Evolutionary conservation across 2,113 vertebrate species (phyloP), one percentile per base, ranked within the genome.

Genomic region (Urocitellus parryii): DNA sequence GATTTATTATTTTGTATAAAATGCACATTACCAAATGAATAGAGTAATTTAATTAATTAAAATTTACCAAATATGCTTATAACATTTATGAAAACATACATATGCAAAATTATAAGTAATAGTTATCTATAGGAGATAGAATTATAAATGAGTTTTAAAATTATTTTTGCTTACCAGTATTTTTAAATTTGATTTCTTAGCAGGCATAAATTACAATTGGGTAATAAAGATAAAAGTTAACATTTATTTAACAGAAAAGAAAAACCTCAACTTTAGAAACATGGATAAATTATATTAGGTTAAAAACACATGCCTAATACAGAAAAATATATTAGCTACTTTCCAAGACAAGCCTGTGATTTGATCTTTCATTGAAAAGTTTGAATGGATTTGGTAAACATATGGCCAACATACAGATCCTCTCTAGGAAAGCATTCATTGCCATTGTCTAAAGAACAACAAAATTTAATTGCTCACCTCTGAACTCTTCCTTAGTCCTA

Each of bases 311-410:
- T 87, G 25, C 78, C 11, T 77, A 84, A 91, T 29, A 73, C n/a
- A 73, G 81, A 72, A 90, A 83, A 84, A 78, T 68, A 76, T 2
- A 58, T 34, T 37, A 39, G 5, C 37, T 76, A 34, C 56, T 96
- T 92, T 94, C 8, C 22, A 92, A 78, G 32, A 29, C 7, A 92
- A 88, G 17, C 20, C 34, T 93, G 29, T 68, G 53, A 91, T 89
- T 76, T 93, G 73, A 93, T 53, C 29, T 94, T 87, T 91, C 65
- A 27, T 1, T 91, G 83, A 67, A 95, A 82, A 87, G 24, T 48
- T 77, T 95, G n/a, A 94, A 14, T 78, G 61, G 8, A 7, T 63
- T 89, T 83, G 32, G 32, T 78, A 74, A 77, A 92, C 51, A 53
- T 78, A 58, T 78, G 73, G 25, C 39, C 53, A 73, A 39, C 22